Conservation (phyloP, 2,797 vertebrate species). For the Stomatorhinus walkeri region DNA sequence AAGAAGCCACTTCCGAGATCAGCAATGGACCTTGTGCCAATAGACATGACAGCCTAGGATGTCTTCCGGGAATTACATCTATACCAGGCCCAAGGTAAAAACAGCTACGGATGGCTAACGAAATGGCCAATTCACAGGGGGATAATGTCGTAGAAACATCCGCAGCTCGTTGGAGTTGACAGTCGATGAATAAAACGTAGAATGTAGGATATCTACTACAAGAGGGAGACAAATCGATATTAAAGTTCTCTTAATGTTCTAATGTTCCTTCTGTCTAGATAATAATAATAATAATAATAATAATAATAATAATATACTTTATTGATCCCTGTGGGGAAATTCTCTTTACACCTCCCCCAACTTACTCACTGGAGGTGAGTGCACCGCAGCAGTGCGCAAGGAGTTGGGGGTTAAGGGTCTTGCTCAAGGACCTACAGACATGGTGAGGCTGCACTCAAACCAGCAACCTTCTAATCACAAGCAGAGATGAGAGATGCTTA, state of each 20-base stretch:
- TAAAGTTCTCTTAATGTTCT: background rate
- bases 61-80: background rate
- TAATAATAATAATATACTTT: background rate
- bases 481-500: no score
- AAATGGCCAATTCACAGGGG: background rate
- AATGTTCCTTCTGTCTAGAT: background rate
- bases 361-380: background rate
- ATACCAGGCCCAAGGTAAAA: background rate
- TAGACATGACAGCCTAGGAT: background rate
- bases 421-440: background rate
- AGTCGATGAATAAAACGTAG: background rate
- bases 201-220: background rate
- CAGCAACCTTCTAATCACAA: no score
- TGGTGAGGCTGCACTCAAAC: no score
- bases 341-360: background rate
- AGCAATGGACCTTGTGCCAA: background rate
- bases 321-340: background rate
- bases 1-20: background rate
- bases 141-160: background rate
- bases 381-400: background rate
- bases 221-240: background rate
- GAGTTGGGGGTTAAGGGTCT: background rate
- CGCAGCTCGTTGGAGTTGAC: background rate
- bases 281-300: background rate
- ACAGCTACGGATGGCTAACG: background rate